phyloP scores from a whole-genome alignment of 2,113 vertebrate genomes.

The Trochalopteron elliotii region DNA sequence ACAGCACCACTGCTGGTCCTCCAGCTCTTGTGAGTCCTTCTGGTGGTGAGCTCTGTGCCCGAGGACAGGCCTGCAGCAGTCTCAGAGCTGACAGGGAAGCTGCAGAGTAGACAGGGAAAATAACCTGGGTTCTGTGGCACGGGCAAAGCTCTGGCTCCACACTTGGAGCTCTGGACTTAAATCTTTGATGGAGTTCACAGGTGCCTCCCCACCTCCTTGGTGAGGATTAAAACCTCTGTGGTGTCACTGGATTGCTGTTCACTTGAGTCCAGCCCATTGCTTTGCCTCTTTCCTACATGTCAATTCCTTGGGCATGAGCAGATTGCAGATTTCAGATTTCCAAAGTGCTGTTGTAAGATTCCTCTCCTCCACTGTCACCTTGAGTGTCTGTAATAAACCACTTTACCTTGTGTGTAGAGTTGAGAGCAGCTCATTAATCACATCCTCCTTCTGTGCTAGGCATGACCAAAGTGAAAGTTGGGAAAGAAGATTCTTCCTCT shows the following conservation, averaged over 20 bases:
- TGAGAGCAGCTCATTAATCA: neutral
- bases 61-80: neutral
- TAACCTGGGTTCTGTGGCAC: neutral
- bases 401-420: neutral
- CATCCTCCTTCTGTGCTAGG: slow-evolving; percentile 69
- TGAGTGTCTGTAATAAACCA: neutral
- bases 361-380: neutral
- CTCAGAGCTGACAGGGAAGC: neutral
- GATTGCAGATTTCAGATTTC: neutral
- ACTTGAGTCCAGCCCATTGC: neutral
- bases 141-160: neutral
- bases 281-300: neutral
- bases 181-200: neutral
- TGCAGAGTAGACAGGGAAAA: neutral
- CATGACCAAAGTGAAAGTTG: slow-evolving; percentile 99
- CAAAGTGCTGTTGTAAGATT: neutral
- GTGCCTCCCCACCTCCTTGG: neutral
- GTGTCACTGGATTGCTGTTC: neutral
- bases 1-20: neutral
- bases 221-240: neutral
- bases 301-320: neutral
- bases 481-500: slow-evolving; percentile 96
- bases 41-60: neutral
- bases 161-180: neutral
- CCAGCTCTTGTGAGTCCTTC: neutral